phyloP scores from a whole-genome alignment of 2,888 invertebrate genomes.

The Stenolophus ochropezus region DNA sequence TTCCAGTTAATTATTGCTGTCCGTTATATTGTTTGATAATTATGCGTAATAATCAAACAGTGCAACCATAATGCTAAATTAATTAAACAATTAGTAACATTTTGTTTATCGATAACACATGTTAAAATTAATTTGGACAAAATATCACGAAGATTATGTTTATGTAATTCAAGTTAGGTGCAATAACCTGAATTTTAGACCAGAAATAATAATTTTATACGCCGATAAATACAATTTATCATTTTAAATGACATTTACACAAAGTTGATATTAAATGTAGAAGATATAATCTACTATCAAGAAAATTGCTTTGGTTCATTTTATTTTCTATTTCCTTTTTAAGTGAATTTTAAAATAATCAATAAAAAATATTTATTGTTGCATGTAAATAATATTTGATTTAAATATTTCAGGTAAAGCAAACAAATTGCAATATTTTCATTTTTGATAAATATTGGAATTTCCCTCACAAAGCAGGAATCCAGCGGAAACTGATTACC shows the following conservation, averaged over 20 bases:
- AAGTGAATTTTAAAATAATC: background rate
- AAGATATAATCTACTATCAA: background rate
- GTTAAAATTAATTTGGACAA: too few relatives aligned
- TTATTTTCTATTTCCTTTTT: background rate
- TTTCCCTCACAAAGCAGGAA: background rate
- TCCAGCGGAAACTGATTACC: background rate
- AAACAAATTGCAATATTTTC: background rate
- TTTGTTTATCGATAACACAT: too few relatives aligned
- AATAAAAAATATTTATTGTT: too few relatives aligned
- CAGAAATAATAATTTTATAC: background rate
- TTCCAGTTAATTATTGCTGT: too few relatives aligned
- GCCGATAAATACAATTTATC: background rate
- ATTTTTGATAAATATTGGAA: slow-evolving; percentile 10
- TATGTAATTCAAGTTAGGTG: too few relatives aligned
- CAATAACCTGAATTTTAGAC: too few relatives aligned
- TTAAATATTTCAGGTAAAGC: background rate
- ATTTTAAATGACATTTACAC: background rate
- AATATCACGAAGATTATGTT: too few relatives aligned
- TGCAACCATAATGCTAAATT: too few relatives aligned
- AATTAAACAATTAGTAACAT: too few relatives aligned
- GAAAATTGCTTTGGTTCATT: background rate
- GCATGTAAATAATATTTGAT: background rate
- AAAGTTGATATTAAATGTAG: background rate
- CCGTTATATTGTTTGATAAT: too few relatives aligned
- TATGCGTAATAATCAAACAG: too few relatives aligned